phyloP scores from a whole-genome alignment of 2,113 vertebrate genomes.

The Ictalurus furcatus region DNA sequence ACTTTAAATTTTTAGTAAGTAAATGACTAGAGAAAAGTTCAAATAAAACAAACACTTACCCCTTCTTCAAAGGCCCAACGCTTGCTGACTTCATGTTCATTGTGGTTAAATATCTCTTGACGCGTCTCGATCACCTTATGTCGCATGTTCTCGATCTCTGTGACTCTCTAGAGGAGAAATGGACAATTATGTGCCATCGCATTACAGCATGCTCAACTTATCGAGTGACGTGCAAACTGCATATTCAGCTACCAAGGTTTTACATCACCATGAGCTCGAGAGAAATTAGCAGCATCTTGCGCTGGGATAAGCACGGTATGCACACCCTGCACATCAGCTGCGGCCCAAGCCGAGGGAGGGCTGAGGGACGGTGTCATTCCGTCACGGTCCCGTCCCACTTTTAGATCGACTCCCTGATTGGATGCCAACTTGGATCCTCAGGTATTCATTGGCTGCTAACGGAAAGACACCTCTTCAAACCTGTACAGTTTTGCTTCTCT shows the following conservation, averaged over 20 bases:
- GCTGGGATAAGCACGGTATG: conserved; percentile 64
- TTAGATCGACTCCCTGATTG: conserved; percentile 68
- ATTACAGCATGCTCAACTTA: conserved; percentile 39
- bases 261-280: conserved; percentile 75
- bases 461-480: conserved; percentile 78
- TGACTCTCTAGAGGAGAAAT: conserved; percentile 80
- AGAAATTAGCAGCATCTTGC: conserved; percentile 71
- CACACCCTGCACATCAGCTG: conserved; percentile 73
- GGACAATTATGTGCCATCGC: conserved; percentile 7
- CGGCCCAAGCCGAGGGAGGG: conserved; percentile 55
- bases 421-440: conserved; percentile 73
- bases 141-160: conserved; percentile 99
- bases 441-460: conserved; percentile 74
- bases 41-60: conserved; percentile 73
- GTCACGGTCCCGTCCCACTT: conserved; percentile 67
- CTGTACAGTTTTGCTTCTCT: conserved; percentile 63
- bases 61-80: conserved; percentile 98
- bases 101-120: conserved; percentile 96
- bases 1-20: neutral
- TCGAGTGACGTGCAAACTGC: conserved; percentile 70
- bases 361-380: conserved; percentile 60
- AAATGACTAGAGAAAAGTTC: neutral
- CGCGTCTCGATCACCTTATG: conserved; percentile 94
- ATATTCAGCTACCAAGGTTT: conserved; percentile 72
- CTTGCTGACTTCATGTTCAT: conserved; percentile 99